A percentile compares a stretch with the other conserved stretches of the same genome.
phyloP scores from a whole-genome alignment of 2,888 invertebrate genomes.

The Drosophila mercatorum region DNA sequence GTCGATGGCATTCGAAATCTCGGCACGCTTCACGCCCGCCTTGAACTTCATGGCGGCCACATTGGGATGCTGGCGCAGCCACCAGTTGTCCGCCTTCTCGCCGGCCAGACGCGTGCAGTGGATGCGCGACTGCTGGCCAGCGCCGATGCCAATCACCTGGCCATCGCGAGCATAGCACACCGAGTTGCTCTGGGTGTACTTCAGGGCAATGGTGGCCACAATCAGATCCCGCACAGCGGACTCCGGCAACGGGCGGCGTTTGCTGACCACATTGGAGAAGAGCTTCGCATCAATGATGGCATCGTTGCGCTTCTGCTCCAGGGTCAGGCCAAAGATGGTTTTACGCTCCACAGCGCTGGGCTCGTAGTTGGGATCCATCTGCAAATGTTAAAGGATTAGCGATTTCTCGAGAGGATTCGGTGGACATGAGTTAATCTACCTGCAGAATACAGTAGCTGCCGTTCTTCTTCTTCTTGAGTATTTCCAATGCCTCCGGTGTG shows the following conservation, averaged over 20 bases:
- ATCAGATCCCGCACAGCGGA: slow-evolving; percentile 94
- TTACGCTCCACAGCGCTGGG: slow-evolving; percentile 93
- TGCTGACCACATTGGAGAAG: slow-evolving; percentile 93
- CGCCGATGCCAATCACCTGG: slow-evolving; percentile 96
- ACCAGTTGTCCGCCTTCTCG: slow-evolving; percentile 99
- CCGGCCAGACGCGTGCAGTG: slow-evolving; percentile 99
- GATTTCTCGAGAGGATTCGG: background rate
- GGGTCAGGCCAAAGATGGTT: slow-evolving; percentile 92
- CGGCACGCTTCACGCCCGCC: slow-evolving; percentile 93
- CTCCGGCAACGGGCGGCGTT: slow-evolving; percentile 88
- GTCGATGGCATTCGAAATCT: slow-evolving; percentile 97
- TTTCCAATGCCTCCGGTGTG: slow-evolving; percentile 91
- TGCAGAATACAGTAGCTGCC: slow-evolving; percentile 95
- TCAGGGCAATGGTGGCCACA: slow-evolving; percentile 97
- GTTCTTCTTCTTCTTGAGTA: slow-evolving; percentile 97
- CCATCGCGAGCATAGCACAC: slow-evolving; percentile 96
- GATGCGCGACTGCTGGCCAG: slow-evolving; percentile 99
- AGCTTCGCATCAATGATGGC: slow-evolving; percentile 91
- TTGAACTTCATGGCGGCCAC: slow-evolving; percentile 94
- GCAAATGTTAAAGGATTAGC: slow-evolving; percentile 2
- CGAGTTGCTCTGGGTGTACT: slow-evolving; percentile 99
- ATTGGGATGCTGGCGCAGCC: slow-evolving; percentile 96
- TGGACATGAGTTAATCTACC: slow-evolving; percentile 82
- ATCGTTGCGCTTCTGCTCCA: slow-evolving; percentile 96
- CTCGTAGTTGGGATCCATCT: slow-evolving; percentile 95